Evolutionary conservation across 1,140 invertebrate genomes (phyloP), one percentile per base, ranked within the genome.

Genomic region (Sitobion miscanthi): DNA sequence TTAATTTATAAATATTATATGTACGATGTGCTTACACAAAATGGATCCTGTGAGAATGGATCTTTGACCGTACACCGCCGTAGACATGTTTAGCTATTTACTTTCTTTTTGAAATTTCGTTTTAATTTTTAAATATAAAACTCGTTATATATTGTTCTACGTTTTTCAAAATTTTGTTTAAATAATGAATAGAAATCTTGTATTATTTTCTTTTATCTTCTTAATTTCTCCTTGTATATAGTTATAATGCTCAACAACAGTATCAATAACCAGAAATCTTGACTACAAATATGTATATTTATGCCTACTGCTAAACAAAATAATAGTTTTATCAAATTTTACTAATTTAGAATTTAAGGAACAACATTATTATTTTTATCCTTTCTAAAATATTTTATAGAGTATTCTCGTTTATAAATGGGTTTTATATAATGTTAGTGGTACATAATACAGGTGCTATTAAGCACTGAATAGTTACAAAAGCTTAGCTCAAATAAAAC

Each of bases 31-130:
- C 3, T 1, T 52, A 54, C 4, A 21, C 21, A 54, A 54, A 23
- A 54, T 54, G 52, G 21, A 54, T 23, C 52, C 20, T 54, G 20
- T 4, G 52, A 5, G 20, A 6, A 21, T 54, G 21, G 21, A 77
- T 77, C n/a, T 77, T 77, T 77, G 30, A 17, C 30, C 14, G n/a
- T 77, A 77, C 30, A n/a, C 30, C 14, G 14, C 57, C 4, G 14
- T 69, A 69, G 21, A 69, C n/a, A 77, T 77, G 5, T 77, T n/a
- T n/a, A 17, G 1, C 4, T 52, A 49, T 35, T 88, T 88, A 88
- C 86, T 88, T 88, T 88, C 30, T 21, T n/a, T 20, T 88, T 52
- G n/a, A 88, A 6, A 88, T 88, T 88, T 88, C 3, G 20, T 88
- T 35, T 88, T 86, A 42, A 42, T 86, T 86, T 17, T 86, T 77